Evolutionary conservation across 2,888 invertebrate genomes (phyloP).

Genomic region (Gastracanthus pulcherrimus): DNA sequence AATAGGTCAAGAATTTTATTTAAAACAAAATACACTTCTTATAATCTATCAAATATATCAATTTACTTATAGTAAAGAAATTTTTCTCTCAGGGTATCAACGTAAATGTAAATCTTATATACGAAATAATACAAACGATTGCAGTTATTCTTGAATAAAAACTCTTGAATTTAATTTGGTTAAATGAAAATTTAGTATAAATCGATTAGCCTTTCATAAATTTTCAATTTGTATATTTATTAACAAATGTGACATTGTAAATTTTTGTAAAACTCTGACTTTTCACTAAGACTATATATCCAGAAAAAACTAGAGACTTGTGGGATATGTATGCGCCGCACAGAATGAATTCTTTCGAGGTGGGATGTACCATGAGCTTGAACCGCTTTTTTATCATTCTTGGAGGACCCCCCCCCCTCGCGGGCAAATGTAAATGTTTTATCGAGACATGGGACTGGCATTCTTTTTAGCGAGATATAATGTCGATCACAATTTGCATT

Average conservation of each 20-base stretch:
- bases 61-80: too few relatives aligned
- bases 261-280: neutral
- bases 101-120: neutral
- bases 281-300: neutral
- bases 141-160: too few relatives aligned
- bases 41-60: too few relatives aligned
- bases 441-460: neutral
- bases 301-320: neutral
- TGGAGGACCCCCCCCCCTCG: neutral
- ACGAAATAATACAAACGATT: neutral
- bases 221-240: neutral
- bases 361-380: neutral
- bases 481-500: constrained; percentile 19
- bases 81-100: too few relatives aligned
- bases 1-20: too few relatives aligned
- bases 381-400: neutral
- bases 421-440: constrained; percentile 9
- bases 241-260: neutral
- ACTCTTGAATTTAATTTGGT: too few relatives aligned
- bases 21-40: too few relatives aligned
- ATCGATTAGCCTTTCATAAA: neutral
- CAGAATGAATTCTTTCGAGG: constrained; percentile 6
- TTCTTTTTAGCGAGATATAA: neutral
- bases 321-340: neutral
- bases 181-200: neutral